Evolutionary conservation across 2,113 vertebrate species (phyloP).

Genomic region (Halichoerus grypus): DNA sequence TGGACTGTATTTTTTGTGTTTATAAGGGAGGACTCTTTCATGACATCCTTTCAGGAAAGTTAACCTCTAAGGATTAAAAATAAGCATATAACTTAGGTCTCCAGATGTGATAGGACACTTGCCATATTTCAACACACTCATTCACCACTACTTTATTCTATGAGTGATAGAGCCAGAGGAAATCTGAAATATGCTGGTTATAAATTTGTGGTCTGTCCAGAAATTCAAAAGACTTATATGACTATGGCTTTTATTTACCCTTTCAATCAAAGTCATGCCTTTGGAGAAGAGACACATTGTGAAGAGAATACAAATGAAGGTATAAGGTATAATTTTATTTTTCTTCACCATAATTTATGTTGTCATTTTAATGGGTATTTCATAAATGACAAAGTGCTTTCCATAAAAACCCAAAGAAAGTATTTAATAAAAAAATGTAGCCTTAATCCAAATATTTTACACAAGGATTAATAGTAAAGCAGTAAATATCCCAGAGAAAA

Average conservation of each 20-base stretch:
- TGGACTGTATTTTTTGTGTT: neutral
- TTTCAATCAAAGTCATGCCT: neutral
- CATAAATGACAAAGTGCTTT: neutral
- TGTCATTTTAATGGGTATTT: neutral
- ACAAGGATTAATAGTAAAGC: neutral
- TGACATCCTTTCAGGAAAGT: neutral
- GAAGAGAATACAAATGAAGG: neutral
- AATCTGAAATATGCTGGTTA: neutral
- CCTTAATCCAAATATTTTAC: neutral
- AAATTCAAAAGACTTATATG: neutral
- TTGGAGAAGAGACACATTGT: neutral
- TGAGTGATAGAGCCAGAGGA: neutral
- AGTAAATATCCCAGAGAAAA: neutral
- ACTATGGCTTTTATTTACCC: neutral
- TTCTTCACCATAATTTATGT: neutral
- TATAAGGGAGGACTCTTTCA: neutral
- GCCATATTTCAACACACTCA: neutral
- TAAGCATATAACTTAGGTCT: neutral
- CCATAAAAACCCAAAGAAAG: neutral
- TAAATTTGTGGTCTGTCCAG: neutral
- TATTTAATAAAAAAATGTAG: neutral
- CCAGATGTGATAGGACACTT: neutral
- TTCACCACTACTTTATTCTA: neutral
- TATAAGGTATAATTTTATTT: neutral
- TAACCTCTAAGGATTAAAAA: neutral